Evolutionary conservation across 35 echinoderm and acorn worm genomes (phyloP), one percentile per base, ranked within the genome.

Genomic region (Heliocidaris erythrogramma): DNA sequence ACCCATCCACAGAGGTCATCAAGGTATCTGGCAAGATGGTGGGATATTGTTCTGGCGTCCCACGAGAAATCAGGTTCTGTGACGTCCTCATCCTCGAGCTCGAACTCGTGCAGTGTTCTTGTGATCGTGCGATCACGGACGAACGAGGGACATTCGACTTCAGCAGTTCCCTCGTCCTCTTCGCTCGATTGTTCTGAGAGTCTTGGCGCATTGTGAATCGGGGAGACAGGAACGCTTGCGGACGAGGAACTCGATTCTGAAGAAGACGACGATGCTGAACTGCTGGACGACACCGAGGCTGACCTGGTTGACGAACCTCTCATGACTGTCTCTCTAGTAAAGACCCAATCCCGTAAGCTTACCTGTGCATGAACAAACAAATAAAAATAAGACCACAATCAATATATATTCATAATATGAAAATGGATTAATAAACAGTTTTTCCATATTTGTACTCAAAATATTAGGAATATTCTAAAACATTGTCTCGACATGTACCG

Each of bases 1-100:
- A 96, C 88, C 95, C 95, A 96, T 35, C 95, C 95, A 47, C 95
- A 96, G 85, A 96, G 85, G 86, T 96, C 95, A n/a, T 94, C 95
- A 85, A 94, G 35, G 56, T 90, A 96, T 88, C 90, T 96, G 86
- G 86, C 31, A 85, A 96, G 48, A 88, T 94, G 94, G n/a, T 94
- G 93, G 7, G 95, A 94, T 29, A 89, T 78, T 24, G 93, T 94
- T 30, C 30, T 94, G 35, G 85, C 93, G 29, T 96, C 95, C 49
- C 53, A 88, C 12, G 94, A 52, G 32, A 90, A 86, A 29, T 88
- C 86, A 30, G 87, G 48, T 32, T 90, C 93, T 56, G 93, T 32
- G 27, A 88, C 85, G 14, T 94, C 86, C 27, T 96, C 95, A 13
- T 90, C 93, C 30, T 61, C 88, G 32, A 94, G 86, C 48, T 96